phyloP scores from a whole-genome alignment of 2,888 invertebrate species.

The Apamea anceps region DNA sequence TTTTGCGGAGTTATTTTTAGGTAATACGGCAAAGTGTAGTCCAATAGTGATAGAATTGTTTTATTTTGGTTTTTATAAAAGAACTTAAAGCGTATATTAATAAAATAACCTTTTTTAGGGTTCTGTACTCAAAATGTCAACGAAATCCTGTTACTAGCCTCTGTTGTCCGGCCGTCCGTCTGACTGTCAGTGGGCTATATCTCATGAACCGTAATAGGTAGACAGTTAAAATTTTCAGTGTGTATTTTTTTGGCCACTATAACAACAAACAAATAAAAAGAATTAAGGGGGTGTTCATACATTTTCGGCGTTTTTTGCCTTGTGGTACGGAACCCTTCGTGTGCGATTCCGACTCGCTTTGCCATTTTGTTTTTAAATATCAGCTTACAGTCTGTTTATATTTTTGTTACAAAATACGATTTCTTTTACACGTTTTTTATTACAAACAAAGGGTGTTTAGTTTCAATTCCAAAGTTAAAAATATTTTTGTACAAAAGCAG shows the following conservation, averaged over 20 bases:
- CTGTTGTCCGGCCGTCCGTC: background rate
- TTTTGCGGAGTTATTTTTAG: background rate
- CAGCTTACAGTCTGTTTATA: background rate
- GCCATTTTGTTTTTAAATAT: background rate
- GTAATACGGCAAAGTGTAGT: background rate
- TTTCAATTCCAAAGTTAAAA: constrained; percentile 3
- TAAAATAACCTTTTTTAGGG: background rate
- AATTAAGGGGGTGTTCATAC: background rate
- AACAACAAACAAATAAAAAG: background rate
- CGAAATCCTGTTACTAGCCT: background rate
- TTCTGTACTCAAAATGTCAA: background rate
- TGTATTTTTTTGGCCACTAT: background rate
- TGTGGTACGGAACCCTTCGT: background rate
- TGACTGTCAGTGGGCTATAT: background rate
- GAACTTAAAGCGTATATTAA: too few relatives aligned
- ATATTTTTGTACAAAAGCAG: background rate
- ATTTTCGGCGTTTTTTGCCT: background rate
- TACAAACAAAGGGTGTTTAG: background rate
- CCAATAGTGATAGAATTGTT: background rate
- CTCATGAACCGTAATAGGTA: background rate
- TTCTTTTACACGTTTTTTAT: background rate
- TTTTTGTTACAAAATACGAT: background rate
- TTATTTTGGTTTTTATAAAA: background rate
- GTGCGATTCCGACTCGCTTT: background rate
- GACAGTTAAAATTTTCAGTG: background rate